Conservation (phyloP, 2,888 invertebrate species). For the Gnatocerus cornutus region DNA sequence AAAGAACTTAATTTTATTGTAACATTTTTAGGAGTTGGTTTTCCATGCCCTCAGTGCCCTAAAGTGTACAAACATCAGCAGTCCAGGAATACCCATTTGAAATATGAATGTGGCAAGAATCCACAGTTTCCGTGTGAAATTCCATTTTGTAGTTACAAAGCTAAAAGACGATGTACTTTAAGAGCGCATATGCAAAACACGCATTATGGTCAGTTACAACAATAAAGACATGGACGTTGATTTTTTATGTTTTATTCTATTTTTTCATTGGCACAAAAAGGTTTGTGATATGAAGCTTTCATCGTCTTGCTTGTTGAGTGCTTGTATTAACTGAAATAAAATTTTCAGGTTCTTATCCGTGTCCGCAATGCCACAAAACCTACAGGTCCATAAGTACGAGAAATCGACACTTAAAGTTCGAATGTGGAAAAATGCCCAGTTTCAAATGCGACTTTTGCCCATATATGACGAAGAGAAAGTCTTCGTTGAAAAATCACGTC, state of each 20-base stretch:
- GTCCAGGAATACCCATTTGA: conserved; percentile 55
- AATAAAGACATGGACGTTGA: background rate
- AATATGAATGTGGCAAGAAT: conserved; percentile 69
- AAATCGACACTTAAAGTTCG: conserved; percentile 75
- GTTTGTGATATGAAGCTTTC: too few relatives aligned
- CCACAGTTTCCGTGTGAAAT: conserved; percentile 65
- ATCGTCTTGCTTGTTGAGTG: too few relatives aligned
- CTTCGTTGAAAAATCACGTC: conserved; percentile 49
- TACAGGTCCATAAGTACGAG: conserved; percentile 84
- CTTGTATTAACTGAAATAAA: background rate
- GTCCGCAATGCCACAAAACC: conserved; percentile 80
- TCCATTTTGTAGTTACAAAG: conserved; percentile 57
- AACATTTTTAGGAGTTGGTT: conserved; percentile 20
- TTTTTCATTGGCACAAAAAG: background rate
- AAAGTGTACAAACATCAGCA: conserved; percentile 53
- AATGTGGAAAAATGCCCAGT: conserved; percentile 71
- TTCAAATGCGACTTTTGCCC: conserved; percentile 69
- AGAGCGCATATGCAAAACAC: conserved; percentile 42
- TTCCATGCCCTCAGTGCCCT: conserved; percentile 53
- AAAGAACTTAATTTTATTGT: background rate
- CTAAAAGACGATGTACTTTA: conserved; percentile 50
- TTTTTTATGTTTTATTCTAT: background rate
- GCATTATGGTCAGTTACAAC: conserved; percentile 1
- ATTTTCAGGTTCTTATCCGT: conserved; percentile 55
- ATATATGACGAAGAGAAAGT: conserved; percentile 58